Evolutionary conservation across 2,888 invertebrate species (phyloP).

Genomic region (Drosophila kanekoi): DNA sequence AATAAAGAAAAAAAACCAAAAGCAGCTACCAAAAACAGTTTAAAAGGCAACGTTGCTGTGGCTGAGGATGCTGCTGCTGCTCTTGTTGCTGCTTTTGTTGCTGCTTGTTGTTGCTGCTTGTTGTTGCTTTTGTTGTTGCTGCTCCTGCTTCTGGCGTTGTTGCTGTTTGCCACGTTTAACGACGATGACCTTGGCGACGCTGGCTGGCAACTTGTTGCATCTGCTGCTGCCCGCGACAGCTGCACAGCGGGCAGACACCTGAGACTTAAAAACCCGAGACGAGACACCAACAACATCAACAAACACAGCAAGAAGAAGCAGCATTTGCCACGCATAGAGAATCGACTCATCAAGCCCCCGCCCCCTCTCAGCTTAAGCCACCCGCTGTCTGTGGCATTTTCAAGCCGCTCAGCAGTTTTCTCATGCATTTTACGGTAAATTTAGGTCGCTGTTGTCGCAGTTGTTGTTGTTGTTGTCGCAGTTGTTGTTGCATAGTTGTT

Average conservation of each 20-base stretch:
- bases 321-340: conserved; percentile 47
- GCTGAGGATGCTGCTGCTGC: conserved; percentile 43
- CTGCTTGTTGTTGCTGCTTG: neutral
- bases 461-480: neutral
- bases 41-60: conserved; percentile 46
- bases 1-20: conserved; percentile 21
- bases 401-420: conserved; percentile 56
- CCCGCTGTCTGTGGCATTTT: conserved; percentile 48
- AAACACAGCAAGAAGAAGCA: neutral
- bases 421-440: conserved; percentile 79
- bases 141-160: conserved; percentile 13
- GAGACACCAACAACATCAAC: conserved; percentile 15
- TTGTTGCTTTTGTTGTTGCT: conserved; percentile 10
- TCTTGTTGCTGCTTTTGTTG: conserved; percentile 26
- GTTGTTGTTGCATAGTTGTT: no score
- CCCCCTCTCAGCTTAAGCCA: conserved; percentile 25
- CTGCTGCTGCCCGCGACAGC: conserved; percentile 63
- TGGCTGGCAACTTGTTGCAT: conserved; percentile 77
- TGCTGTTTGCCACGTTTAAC: conserved; percentile 47
- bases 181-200: conserved; percentile 69
- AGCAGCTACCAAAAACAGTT: conserved; percentile 55
- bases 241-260: conserved; percentile 74
- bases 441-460: conserved; percentile 64
- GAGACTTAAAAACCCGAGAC: conserved; percentile 40
- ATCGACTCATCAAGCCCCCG: conserved; percentile 5